These are phyloP conservation scores for Aphidius colemani DNA, from an alignment of 2,888 invertebrate genomes.

Conservation along the genomic window DNA sequence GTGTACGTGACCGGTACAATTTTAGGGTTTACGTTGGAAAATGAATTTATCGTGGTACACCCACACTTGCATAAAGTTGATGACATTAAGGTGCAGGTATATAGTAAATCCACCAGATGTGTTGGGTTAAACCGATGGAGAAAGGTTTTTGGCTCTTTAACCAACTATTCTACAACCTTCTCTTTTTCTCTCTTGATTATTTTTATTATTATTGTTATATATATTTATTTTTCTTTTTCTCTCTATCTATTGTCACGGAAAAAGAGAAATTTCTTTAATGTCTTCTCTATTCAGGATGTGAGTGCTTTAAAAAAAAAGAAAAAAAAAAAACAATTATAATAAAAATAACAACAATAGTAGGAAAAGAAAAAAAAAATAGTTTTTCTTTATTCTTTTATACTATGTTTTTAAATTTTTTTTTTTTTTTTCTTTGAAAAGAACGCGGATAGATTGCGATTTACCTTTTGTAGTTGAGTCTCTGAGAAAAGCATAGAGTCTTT, in stretches of 20 bases:
- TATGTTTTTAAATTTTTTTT: conserved; percentile 16
- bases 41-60: conserved; percentile 10
- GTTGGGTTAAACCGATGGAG: too few species aligned
- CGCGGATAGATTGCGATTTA: too few species aligned
- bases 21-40: neutral
- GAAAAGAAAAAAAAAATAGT: conserved; percentile 6
- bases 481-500: conserved; percentile 12
- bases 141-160: too few species aligned
- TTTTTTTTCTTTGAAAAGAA: conserved; percentile 2
- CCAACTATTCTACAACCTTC: neutral
- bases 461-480: neutral
- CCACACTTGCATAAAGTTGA: neutral
- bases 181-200: neutral
- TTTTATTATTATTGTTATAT: neutral
- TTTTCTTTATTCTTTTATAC: conserved; percentile 15
- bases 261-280: conserved; percentile 16
- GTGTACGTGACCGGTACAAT: conserved; percentile 10
- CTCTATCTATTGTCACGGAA: neutral
- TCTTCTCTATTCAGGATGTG: conserved; percentile 15
- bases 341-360: neutral
- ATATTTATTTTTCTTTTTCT: conserved; percentile 13
- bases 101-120: neutral
- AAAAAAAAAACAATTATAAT: too few species aligned
- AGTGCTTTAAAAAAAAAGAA: neutral
- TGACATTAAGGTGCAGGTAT: neutral